A percentile compares a stretch with the other conserved stretches of the same genome.
phyloP scores from a whole-genome alignment of 2,113 vertebrate genomes.

The Baryphthengus martii region DNA sequence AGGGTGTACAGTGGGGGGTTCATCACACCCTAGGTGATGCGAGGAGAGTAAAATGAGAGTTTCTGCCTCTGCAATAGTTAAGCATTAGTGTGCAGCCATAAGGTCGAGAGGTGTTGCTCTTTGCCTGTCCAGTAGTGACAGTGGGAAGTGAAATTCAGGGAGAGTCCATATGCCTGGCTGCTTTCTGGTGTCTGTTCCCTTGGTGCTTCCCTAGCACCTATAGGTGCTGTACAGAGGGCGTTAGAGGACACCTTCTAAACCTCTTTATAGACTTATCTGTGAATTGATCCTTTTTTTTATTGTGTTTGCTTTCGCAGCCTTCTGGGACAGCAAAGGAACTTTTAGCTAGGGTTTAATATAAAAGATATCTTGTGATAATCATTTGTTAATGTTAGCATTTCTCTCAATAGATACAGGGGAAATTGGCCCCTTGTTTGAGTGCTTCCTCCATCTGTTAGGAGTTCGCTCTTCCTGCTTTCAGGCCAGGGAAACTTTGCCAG shows the following conservation, averaged over 20 bases:
- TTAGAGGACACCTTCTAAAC: not conserved
- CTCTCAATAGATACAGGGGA: not conserved
- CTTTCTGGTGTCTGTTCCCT: not conserved
- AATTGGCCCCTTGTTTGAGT: not conserved
- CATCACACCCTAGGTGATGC: not conserved
- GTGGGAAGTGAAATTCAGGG: not conserved
- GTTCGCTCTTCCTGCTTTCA: not conserved
- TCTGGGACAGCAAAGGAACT: not conserved
- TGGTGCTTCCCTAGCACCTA: not conserved
- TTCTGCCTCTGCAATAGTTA: not conserved
- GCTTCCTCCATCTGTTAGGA: not conserved
- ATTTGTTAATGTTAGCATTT: too few relatives aligned
- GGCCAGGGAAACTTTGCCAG: not conserved
- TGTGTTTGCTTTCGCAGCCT: not conserved
- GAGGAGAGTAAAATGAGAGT: not conserved
- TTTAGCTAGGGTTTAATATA: not conserved
- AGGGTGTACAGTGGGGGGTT: not conserved
- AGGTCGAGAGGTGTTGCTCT: not conserved
- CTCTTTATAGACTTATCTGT: not conserved
- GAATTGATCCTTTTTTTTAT: not conserved
- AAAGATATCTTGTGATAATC: too few relatives aligned
- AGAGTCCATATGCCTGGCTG: not conserved
- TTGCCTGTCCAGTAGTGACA: not conserved
- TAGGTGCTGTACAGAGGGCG: not conserved
- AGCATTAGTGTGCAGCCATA: rapidly evolving